These are phyloP conservation scores for Metopolophium dirhodum DNA, from an alignment of 1,140 invertebrate genomes.

Conservation along the genomic window DNA sequence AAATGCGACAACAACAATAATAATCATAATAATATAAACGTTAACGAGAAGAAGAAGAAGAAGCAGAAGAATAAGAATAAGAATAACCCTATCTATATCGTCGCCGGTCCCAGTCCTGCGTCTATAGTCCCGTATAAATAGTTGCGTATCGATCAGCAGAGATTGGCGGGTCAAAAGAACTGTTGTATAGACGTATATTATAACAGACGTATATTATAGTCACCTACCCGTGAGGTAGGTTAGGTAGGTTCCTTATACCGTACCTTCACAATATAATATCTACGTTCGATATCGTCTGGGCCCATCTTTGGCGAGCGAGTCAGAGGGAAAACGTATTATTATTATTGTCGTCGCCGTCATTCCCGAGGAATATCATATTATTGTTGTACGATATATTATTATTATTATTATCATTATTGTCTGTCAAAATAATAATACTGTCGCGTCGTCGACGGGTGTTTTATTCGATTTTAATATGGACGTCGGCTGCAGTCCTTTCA, in stretches of 20 bases:
- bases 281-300: neutral
- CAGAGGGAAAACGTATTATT: neutral
- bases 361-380: neutral
- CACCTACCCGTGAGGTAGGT: neutral
- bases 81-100: neutral
- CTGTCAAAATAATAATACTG: neutral
- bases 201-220: no score
- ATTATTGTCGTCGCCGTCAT: neutral
- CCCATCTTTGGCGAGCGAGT: neutral
- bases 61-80: neutral
- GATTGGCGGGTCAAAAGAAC: neutral
- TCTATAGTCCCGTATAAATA: neutral
- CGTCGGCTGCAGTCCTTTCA: neutral
- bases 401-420: neutral
- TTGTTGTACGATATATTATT: neutral
- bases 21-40: conserved; percentile 2
- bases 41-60: neutral
- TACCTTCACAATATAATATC: neutral
- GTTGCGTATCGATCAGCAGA: neutral
- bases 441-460: conserved; percentile 3
- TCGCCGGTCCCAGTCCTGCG: neutral
- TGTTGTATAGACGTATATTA: neutral
- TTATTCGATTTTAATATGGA: conserved; percentile 39
- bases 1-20: neutral
- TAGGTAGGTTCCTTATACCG: no score